phyloP scores from a whole-genome alignment of 2,888 invertebrate genomes.

The Cantharis rufa region DNA sequence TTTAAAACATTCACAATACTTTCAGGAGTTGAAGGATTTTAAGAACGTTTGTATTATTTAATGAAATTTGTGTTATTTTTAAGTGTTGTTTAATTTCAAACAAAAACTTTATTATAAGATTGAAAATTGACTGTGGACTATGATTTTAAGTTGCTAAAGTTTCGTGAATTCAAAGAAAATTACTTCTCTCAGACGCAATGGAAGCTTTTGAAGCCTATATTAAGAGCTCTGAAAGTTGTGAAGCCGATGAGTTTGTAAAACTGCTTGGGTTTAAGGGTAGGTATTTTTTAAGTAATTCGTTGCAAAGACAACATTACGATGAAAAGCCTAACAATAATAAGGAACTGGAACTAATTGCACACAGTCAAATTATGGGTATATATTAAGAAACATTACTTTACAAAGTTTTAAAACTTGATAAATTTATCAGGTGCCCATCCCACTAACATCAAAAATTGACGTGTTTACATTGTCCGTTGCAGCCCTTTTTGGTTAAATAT shows the following conservation, averaged over 20 bases:
- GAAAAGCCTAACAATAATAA: background rate
- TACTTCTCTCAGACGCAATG: background rate
- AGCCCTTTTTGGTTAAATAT: background rate
- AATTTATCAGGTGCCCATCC: background rate
- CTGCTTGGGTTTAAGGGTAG: background rate
- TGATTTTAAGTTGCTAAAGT: background rate
- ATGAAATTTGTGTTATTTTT: background rate
- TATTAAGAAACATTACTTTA: background rate
- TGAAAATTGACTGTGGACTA: background rate
- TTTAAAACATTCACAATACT: background rate
- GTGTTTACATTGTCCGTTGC: background rate
- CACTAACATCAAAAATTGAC: background rate
- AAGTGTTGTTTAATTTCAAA: background rate
- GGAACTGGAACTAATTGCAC: background rate
- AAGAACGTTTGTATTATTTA: background rate
- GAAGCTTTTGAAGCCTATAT: background rate
- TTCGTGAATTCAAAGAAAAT: background rate
- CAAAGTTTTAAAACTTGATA: background rate
- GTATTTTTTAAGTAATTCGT: background rate
- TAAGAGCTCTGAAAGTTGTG: background rate
- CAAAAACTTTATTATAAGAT: background rate
- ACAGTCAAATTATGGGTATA: background rate
- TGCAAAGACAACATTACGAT: background rate
- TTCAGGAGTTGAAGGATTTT: background rate
- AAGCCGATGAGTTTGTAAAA: background rate